Evolutionary conservation across 2,113 vertebrate species (phyloP).

Genomic region (Meleagris gallopavo): DNA sequence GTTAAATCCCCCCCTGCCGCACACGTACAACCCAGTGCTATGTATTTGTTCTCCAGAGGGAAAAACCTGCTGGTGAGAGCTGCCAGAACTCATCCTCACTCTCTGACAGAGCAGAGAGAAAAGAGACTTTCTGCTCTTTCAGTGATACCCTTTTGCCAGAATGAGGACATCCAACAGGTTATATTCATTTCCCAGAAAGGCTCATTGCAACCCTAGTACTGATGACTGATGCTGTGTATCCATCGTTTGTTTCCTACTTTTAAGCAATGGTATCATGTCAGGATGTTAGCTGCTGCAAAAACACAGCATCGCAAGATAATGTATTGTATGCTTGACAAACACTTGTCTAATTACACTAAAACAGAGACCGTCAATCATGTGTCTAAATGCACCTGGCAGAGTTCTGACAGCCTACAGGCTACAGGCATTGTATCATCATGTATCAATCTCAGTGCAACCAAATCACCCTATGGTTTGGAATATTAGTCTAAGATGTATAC

Average conservation of each 20-base stretch:
- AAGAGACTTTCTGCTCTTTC: neutral
- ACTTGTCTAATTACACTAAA: constrained; percentile 12
- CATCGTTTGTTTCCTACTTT: neutral
- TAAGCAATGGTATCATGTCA: neutral
- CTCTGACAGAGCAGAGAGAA: neutral
- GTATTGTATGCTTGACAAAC: neutral
- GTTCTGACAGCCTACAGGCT: neutral
- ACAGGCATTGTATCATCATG: neutral
- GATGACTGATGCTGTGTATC: neutral
- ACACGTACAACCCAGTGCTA: fast-evolving
- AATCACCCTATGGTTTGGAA: neutral
- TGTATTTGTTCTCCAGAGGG: neutral
- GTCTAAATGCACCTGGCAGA: neutral
- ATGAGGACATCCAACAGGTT: neutral
- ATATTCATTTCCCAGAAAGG: neutral
- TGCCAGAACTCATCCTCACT: neutral
- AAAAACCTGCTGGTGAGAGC: neutral
- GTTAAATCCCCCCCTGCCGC: neutral
- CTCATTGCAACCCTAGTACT: neutral
- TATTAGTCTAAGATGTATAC: neutral
- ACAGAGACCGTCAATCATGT: constrained; percentile 16
- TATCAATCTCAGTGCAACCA: neutral
- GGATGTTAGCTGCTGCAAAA: neutral
- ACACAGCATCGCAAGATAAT: constrained; percentile 6
- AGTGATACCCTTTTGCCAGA: neutral